Conservation (phyloP, 2,113 vertebrate genomes). For the Ptilonorhynchus violaceus region DNA sequence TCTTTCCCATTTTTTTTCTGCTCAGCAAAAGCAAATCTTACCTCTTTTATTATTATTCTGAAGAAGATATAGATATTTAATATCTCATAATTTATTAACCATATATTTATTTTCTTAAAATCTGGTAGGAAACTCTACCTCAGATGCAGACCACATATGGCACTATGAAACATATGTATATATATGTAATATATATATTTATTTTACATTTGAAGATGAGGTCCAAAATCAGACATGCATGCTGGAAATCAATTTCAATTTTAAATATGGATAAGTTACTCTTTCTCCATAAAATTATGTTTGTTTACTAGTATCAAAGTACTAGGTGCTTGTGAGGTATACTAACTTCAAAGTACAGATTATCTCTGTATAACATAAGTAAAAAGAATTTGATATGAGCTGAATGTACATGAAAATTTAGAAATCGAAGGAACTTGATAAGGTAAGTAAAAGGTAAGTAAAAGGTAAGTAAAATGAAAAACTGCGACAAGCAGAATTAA, state of each 20-base stretch:
- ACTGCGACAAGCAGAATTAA: not conserved
- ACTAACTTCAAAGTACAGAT: not conserved
- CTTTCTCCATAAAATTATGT: not conserved
- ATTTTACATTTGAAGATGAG: not conserved
- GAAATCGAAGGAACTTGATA: not conserved
- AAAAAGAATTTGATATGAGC: not conserved
- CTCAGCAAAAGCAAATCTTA: not conserved
- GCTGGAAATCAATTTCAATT: not conserved
- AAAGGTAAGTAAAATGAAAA: not conserved
- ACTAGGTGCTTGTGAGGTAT: not conserved
- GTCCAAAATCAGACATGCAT: not conserved
- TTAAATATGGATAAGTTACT: not conserved
- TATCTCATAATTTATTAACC: conserved; percentile 20
- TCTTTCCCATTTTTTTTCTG: not conserved
- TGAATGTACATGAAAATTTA: not conserved
- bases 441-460: not conserved
- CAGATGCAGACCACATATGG: not conserved
- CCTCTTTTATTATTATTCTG: not conserved
- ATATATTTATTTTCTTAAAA: not conserved
- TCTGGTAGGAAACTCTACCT: not conserved
- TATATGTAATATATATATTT: not conserved
- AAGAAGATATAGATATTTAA: conserved; percentile 8
- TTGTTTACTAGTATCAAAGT: not conserved
- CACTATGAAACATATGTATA: not conserved
- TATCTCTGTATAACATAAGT: not conserved